Evolutionary conservation across 2,797 vertebrate genomes (phyloP), one percentile per base, ranked within the genome.

Genomic region (Pangasius macronema): DNA sequence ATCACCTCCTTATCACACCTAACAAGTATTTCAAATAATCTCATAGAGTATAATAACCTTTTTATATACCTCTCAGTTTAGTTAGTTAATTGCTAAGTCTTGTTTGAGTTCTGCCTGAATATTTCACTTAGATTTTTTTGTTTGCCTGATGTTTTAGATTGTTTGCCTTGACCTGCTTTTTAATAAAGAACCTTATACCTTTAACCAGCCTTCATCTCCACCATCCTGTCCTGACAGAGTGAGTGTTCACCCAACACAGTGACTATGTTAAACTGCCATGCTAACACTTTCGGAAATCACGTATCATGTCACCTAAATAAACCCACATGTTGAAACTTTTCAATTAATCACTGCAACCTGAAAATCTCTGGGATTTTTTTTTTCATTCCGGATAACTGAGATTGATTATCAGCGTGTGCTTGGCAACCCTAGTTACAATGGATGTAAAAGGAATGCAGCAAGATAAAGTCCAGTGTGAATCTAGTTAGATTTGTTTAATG

Each of bases 381-480:
- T 30, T 51, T 16, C 4, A 55, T 53, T 53, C 75, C 30, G 6
- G n/a, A 16, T 53, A 49, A 77, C 49, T 53, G 75, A 76, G 73
- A 77, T 77, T 39, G 53, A 57, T 83, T 36, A 53, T 18, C 3
- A 16, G 8, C 10, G 5, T 33, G 46, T 83, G n/a, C 1, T 30
- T 83, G 46, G 63, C 46, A 67, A 53, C n/a, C 46, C 9, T 83
- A 24, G 68, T 61, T 65, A 85, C 30, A 63, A 84, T 13, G 46
- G 49, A 84, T 63, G 65, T 75, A 91, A 81, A 67, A 89, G 36
- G 83, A 67, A 33, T 8, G 18, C 81, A 84, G 68, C 30, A 42
- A 87, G 83, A 86, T 82, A 86, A 89, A 87, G 53, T 84, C 73
- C 39, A 59, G 63, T 53, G 20, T 59, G 75, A 80, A 84, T 72